A percentile compares a stretch with the other conserved stretches of the same genome.
Conservation (phyloP, 2,888 invertebrate genomes). For the Bombylius discolor region DNA sequence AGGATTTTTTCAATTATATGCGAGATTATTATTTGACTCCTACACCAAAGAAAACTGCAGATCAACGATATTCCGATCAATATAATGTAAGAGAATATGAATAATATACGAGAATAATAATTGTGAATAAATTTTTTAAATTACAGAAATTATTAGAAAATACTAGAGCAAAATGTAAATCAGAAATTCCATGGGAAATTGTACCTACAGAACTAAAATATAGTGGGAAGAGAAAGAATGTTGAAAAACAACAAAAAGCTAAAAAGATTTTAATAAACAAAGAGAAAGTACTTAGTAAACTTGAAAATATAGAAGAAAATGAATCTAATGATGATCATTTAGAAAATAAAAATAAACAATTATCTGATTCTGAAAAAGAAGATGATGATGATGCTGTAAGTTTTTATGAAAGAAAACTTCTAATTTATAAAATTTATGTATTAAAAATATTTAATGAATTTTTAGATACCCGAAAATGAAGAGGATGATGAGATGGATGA, state of each 20-base stretch:
- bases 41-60: conserved; percentile 13
- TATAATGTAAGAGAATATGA: conserved; percentile 16
- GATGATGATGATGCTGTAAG: conserved; percentile 16
- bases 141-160: conserved; percentile 24
- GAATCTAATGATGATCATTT: conserved; percentile 41
- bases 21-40: conserved; percentile 39
- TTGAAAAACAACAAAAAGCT: not conserved
- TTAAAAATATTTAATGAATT: not conserved
- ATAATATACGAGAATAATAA: too few species aligned
- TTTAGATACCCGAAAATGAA: conserved; percentile 18
- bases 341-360: conserved; percentile 48
- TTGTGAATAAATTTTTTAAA: not conserved
- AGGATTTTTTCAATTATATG: conserved; percentile 57
- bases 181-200: conserved; percentile 41
- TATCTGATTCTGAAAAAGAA: conserved; percentile 43
- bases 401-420: not conserved
- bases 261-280: conserved; percentile 2
- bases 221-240: conserved; percentile 34
- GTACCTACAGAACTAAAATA: conserved; percentile 52
- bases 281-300: conserved; percentile 27
- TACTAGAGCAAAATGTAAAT: conserved; percentile 23
- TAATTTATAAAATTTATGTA: not conserved
- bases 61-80: conserved; percentile 21
- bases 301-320: conserved; percentile 56
- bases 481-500: conserved; percentile 74